A percentile compares a stretch with the other conserved stretches of the same genome.
Conservation (phyloP, 2,888 invertebrate species). For the Aporophyla lueneburgensis region DNA sequence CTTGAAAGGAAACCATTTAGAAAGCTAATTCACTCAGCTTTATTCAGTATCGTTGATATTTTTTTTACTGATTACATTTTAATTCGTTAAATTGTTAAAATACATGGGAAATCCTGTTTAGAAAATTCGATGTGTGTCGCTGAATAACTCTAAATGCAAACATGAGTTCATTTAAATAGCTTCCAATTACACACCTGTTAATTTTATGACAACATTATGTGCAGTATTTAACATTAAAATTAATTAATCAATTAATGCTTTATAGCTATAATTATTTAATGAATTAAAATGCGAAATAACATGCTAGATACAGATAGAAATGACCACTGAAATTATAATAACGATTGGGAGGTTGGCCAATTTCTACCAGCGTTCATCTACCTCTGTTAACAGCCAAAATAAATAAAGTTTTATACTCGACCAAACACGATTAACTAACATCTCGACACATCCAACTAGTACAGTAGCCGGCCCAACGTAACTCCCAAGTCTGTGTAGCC, state of each 20-base stretch:
- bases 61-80: constrained; percentile 34
- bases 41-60: constrained; percentile 1
- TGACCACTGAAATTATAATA: constrained; percentile 77
- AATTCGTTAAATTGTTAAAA: constrained; percentile 39
- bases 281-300: constrained; percentile 66
- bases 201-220: constrained; percentile 48
- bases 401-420: constrained; percentile 74
- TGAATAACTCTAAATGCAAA: constrained; percentile 61
- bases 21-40: constrained; percentile 4
- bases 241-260: constrained; percentile 37
- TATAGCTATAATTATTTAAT: constrained; percentile 47
- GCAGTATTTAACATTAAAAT: constrained; percentile 54
- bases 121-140: constrained; percentile 48
- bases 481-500: constrained; percentile 43
- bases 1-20: background rate
- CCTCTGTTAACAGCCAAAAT: constrained; percentile 78
- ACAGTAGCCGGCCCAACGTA: constrained; percentile 25
- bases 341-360: constrained; percentile 80
- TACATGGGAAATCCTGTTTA: constrained; percentile 43
- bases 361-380: constrained; percentile 67
- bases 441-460: constrained; percentile 56
- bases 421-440: constrained; percentile 59
- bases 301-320: constrained; percentile 62
- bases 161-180: constrained; percentile 55
- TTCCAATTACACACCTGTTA: constrained; percentile 62